These are phyloP conservation scores for Phylloscopus collybita DNA, from an alignment of 2,797 vertebrate species.

Conservation along the genomic window DNA sequence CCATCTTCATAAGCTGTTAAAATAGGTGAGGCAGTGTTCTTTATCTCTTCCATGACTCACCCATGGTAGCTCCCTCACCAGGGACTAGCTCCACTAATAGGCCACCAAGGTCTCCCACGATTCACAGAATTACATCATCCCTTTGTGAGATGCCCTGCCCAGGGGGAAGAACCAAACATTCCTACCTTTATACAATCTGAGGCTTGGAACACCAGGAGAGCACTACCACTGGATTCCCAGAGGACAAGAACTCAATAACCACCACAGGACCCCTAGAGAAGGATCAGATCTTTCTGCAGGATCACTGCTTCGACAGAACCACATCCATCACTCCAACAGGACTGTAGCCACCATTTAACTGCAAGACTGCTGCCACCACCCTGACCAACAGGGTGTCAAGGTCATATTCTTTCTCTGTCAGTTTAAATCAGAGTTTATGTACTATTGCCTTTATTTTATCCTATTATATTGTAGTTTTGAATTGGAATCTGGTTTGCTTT, in stretches of 20 bases:
- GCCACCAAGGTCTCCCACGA: too few relatives aligned
- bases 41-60: background rate
- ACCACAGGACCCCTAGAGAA: background rate
- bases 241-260: background rate
- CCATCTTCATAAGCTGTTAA: background rate
- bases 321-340: background rate
- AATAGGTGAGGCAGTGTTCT: background rate
- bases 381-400: background rate
- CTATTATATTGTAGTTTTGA: background rate
- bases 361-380: background rate
- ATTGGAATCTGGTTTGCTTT: background rate
- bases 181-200: background rate
- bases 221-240: background rate
- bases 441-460: background rate
- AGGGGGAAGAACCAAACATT: background rate
- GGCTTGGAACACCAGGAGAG: background rate
- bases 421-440: background rate
- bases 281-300: background rate
- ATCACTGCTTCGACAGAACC: background rate
- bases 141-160: background rate
- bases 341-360: background rate
- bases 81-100: too few relatives aligned
- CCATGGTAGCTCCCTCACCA: rapidly evolving
- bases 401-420: rapidly evolving
- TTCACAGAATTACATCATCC: background rate